Evolutionary conservation across 2,888 invertebrate species (phyloP).

Genomic region (Aethes cnicana): DNA sequence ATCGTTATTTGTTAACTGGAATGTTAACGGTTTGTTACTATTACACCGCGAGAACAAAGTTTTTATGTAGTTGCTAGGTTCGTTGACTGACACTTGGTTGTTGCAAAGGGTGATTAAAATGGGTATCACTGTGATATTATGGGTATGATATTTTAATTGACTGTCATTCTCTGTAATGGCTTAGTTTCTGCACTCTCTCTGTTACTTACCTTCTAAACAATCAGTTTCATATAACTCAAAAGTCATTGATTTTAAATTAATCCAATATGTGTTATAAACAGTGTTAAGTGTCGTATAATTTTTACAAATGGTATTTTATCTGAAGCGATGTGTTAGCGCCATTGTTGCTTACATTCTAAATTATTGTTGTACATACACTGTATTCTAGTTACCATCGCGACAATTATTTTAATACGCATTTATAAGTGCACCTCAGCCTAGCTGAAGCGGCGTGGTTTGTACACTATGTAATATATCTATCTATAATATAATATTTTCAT

Average conservation of each 20-base stretch:
- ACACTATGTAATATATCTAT: constrained; percentile 59
- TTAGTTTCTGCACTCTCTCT: no score
- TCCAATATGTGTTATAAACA: no score
- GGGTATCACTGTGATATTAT: constrained; percentile 63
- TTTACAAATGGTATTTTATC: no score
- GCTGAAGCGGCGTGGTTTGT: constrained; percentile 61
- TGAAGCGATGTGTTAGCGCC: no score
- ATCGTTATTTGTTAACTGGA: constrained; percentile 35
- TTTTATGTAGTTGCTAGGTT: constrained; percentile 6
- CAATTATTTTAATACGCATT: constrained; percentile 57
- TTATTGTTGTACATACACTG: constrained; percentile 40
- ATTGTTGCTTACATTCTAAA: constrained; percentile 17
- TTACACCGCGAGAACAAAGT: constrained; percentile 1
- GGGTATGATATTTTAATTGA: constrained; percentile 45
- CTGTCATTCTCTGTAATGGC: constrained; percentile 46
- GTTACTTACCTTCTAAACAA: no score
- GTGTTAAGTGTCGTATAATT: background rate
- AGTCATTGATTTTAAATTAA: no score
- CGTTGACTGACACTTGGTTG: constrained; percentile 35
- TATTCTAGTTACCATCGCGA: constrained; percentile 55
- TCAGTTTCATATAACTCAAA: no score
- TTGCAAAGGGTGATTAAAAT: constrained; percentile 41
- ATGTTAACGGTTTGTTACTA: constrained; percentile 26
- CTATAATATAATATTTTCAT: constrained; percentile 66
- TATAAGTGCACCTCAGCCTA: constrained; percentile 56